Evolutionary conservation across 2,888 invertebrate genomes (phyloP), one percentile per base, ranked within the genome.

Genomic region (Synanthedon formicaeformis): DNA sequence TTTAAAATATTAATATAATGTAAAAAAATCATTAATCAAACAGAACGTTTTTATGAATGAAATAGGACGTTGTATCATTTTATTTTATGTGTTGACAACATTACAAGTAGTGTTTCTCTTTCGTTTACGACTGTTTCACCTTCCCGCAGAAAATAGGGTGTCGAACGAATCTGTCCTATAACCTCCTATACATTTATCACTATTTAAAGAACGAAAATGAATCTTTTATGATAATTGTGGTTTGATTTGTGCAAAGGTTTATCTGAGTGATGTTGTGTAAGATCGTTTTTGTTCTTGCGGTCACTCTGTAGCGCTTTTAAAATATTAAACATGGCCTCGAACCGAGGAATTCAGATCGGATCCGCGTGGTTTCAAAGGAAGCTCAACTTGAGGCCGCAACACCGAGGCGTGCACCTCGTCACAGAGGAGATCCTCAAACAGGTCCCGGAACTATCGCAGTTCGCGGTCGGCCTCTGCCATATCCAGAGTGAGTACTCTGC

Each of bases 291-390:
- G 78, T 84, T 79, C 83, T 84, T 80, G 79, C 83, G 82, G 73
- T 82, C 78, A 78, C 78, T 82, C 78, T 84, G 81, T 87, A 87
- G 85, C 81, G 77, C 82, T 84, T 83, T 79, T 74, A 83, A 82
- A 86, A 85, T 23, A 85, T 87, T 87, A 87, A 92, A 90, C 91
- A 94, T 94, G 94, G 94, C 94, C 91, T 94, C 94, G 88, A 93
- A 94, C 88, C 90, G 93, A 89, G 96, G 95, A 86, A 93, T 96
- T 88, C 96, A 96, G 91, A 94, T 95, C 81, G 96, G 96, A 88
- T 95, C 96, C 84, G 96, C 97, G 89, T 98, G 98, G 98, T 96
- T 96, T 91, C 98, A 98, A 90, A 94, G 95, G 88, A 97, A 97
- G 90, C 94, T 98, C 83, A 96, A 96, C 89, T 91, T 98, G 85